Percentiles rank a stretch among this genome's conserved stretches.
Evolutionary conservation across 1,140 invertebrate species (phyloP).

Genomic region (Laodelphax striatellus): DNA sequence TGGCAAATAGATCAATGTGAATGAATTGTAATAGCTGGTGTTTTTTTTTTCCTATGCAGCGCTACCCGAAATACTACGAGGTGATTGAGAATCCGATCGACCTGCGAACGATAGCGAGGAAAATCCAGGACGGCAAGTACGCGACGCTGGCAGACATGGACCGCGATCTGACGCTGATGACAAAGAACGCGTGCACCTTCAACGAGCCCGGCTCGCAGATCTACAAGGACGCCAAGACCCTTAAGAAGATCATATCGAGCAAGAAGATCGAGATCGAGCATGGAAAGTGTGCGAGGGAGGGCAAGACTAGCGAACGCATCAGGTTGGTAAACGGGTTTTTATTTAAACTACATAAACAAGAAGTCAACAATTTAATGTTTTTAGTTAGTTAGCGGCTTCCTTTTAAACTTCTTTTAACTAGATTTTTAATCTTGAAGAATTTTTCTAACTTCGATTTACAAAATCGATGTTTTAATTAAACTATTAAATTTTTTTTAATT

Average conservation of each 20-base stretch:
- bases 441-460: too few species aligned
- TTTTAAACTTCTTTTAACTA: too few species aligned
- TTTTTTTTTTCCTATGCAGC: too few species aligned
- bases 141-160: conserved; percentile 69
- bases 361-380: too few species aligned
- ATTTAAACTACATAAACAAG: too few species aligned
- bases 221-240: conserved; percentile 85
- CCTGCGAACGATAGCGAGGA: conserved; percentile 81
- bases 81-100: conserved; percentile 94
- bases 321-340: too few species aligned
- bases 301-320: conserved; percentile 46
- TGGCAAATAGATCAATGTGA: too few species aligned
- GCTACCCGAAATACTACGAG: conserved; percentile 95
- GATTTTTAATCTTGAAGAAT: too few species aligned
- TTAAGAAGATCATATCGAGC: conserved; percentile 62
- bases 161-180: conserved; percentile 81
- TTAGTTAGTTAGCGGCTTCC: too few species aligned
- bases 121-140: conserved; percentile 78
- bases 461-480: too few species aligned
- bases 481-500: too few species aligned
- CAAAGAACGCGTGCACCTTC: conserved; percentile 89
- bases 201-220: conserved; percentile 95
- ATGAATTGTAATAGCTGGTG: too few species aligned
- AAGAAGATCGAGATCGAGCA: conserved; percentile 56
- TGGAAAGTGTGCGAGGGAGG: conserved; percentile 31